Conservation (phyloP, 2,888 invertebrate species). For the Acanthococcus lagerstroemiae region DNA sequence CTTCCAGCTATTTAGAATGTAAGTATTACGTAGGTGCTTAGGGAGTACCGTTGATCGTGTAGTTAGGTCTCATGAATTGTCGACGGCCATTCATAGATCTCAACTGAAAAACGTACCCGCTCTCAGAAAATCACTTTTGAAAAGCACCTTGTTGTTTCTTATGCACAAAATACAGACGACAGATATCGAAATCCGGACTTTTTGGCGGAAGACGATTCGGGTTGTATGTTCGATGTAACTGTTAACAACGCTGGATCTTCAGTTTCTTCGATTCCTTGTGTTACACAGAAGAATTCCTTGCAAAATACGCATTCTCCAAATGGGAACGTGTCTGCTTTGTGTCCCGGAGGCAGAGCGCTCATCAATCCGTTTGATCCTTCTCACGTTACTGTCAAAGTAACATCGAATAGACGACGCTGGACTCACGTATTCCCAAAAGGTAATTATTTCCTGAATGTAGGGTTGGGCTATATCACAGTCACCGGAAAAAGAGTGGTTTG, state of each 20-base stretch:
- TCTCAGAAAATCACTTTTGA: no score
- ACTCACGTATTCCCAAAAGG: slow-evolving; percentile 96
- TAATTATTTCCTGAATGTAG: slow-evolving; percentile 38
- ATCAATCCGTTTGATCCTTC: slow-evolving; percentile 99
- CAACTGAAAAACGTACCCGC: no score
- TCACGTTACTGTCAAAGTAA: slow-evolving; percentile 89
- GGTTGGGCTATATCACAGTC: neutral
- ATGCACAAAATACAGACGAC: no score
- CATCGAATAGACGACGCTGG: slow-evolving; percentile 91
- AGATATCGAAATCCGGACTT: no score
- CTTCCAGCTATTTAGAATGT: no score
- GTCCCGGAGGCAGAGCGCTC: slow-evolving; percentile 65
- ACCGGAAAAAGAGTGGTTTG: neutral
- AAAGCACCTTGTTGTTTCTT: no score
- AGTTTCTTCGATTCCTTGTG: slow-evolving; percentile 37
- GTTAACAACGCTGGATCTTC: slow-evolving; percentile 49
- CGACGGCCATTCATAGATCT: no score
- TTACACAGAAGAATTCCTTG: slow-evolving; percentile 6
- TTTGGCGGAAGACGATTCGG: no score
- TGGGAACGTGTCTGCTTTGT: slow-evolving; percentile 41
- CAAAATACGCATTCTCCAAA: slow-evolving; percentile 12
- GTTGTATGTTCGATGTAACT: no score
- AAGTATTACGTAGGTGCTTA: no score
- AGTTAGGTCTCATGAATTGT: no score
- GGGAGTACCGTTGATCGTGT: no score